A percentile compares a stretch with the other conserved stretches of the same genome.
Conservation (phyloP, 2,113 vertebrate species). For the Pavo muticus region DNA sequence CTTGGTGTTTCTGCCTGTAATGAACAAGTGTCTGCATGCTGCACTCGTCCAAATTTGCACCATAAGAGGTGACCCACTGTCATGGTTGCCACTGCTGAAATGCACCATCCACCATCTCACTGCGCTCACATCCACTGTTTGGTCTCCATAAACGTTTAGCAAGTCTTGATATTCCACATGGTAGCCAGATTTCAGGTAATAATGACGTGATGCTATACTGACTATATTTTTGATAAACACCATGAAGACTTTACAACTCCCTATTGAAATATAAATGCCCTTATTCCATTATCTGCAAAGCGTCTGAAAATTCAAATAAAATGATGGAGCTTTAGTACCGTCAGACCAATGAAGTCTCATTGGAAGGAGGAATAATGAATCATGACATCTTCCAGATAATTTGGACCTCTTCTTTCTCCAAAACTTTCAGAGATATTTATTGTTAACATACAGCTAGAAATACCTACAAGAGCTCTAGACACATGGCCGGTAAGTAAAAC, state of each 20-base stretch:
- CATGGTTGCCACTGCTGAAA: too few species aligned
- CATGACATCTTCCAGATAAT: background rate
- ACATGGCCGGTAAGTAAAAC: background rate
- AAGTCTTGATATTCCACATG: background rate
- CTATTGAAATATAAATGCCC: background rate
- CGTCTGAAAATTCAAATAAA: background rate
- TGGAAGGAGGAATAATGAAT: background rate
- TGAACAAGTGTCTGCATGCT: too few species aligned
- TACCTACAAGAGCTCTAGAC: background rate
- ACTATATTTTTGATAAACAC: background rate
- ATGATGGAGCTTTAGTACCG: background rate
- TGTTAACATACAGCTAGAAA: background rate
- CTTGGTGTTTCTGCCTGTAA: too few species aligned
- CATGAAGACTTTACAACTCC: background rate
- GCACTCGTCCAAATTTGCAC: too few species aligned
- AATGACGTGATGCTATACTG: background rate
- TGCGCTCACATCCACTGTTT: too few species aligned
- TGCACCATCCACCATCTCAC: too few species aligned
- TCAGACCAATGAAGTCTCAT: background rate
- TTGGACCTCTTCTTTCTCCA: background rate
- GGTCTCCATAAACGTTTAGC: too few species aligned
- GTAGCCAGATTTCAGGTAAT: background rate
- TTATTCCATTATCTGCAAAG: background rate
- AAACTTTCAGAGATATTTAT: background rate
- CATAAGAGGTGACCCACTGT: too few species aligned